These are phyloP conservation scores for Okamejei kenojei DNA, from an alignment of 2,797 vertebrate genomes.

Conservation along the genomic window DNA sequence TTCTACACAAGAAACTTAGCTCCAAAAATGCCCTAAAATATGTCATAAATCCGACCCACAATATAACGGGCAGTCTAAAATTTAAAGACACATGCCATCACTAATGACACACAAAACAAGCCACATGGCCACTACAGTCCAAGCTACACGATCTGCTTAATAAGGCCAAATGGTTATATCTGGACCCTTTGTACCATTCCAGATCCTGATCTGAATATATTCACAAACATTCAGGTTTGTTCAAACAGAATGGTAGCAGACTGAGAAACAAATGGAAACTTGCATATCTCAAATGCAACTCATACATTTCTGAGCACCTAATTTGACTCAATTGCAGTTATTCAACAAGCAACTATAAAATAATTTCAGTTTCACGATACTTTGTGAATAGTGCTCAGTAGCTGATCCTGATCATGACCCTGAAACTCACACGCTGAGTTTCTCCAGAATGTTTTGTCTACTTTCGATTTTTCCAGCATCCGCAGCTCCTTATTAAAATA, in stretches of 20 bases:
- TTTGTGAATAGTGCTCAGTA: background rate
- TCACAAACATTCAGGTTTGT: background rate
- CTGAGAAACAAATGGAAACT: background rate
- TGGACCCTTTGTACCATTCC: too few relatives aligned
- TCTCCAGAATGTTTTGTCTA: too few relatives aligned
- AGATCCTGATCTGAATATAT: background rate
- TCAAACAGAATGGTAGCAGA: background rate
- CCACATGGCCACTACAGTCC: background rate
- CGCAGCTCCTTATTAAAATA: too few relatives aligned
- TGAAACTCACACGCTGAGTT: too few relatives aligned
- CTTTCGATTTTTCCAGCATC: too few relatives aligned
- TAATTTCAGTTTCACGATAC: background rate
- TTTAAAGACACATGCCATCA: too few relatives aligned
- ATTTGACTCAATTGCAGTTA: background rate
- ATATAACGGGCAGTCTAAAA: too few relatives aligned
- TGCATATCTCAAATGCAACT: background rate
- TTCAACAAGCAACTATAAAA: background rate
- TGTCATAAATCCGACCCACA: too few relatives aligned
- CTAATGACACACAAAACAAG: too few relatives aligned
- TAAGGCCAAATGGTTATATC: background rate
- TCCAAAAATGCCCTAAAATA: too few relatives aligned
- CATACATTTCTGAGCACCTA: background rate
- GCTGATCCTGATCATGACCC: too few relatives aligned
- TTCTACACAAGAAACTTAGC: too few relatives aligned
- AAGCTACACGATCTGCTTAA: background rate